Base-by-base conservation (phyloP, 1,140 invertebrate genomes). In the Conus betulinus region DNA sequence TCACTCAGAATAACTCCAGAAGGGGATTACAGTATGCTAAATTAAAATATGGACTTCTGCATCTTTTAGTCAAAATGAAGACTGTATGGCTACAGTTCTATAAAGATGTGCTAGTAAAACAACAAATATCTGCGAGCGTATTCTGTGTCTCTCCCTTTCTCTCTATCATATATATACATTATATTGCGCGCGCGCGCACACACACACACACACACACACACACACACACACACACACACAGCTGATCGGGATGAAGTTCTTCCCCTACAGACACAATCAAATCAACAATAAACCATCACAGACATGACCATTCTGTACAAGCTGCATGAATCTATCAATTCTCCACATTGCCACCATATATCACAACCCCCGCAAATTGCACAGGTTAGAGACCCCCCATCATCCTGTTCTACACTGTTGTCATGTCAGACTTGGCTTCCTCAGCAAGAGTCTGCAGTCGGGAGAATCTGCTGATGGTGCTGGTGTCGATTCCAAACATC, bases 371-470 rank as follows among this genome's bases (percentile, higher is more conserved):
- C 27, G 23, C 5, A 25, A 25, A 51, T 51, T 39, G 84, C 67
- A 71, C 67, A 71, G 67, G 67, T 23, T 71, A 23, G 20, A 71
- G 67, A 71, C 20, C 11, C 23, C 57, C n/a, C 25, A 23, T 67
- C 11, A 39, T 52, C 27, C 13, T 11, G 10, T 67, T 74, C 39
- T 57, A 88, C 63, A 86, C 39, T 17, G 88, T 88, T 23, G 91
- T 92, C 92, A 94, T 94, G 20, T 93, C 85, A 25, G 91, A 79
- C 87, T 93, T 93, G 5, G 94, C 93, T 79, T 93, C 93, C 67
- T 91, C 90, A 63, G 92, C 90, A n/a, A 94, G 87, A n/a, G 91
- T 85, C 39, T 88, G 51, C 53, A 94, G 87, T 82, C 91, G 92
- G 7, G 90, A 84, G 74, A 91, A 94, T 23, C 89, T 86, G 27